Evolutionary conservation across 2,797 vertebrate species (phyloP), one percentile per base, ranked within the genome.

Genomic region (Xenopus petersii): DNA sequence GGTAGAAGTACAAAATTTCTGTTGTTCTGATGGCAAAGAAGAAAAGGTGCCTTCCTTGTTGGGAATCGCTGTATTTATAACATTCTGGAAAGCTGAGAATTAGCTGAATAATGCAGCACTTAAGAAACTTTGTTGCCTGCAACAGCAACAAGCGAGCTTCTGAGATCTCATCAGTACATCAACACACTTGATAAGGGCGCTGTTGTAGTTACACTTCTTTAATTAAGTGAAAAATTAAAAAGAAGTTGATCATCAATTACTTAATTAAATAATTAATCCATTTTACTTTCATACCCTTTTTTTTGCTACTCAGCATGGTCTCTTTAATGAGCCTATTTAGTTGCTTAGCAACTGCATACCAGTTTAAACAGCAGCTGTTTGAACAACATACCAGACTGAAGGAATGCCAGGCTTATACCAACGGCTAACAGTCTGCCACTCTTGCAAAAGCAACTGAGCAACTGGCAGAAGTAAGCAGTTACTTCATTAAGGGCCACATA

Each of bases 191-290:
- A 83, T 81, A 84, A 87, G 87, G 89, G 85, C 82, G 81, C 81
- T 80, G 84, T 87, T 88, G 89, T 85, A 83, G 84, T 89, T 86
- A 88, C 89, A 87, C 89, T 89, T 89, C 87, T 83, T 87, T 83
- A 89, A 92, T 92, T 89, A 90, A 90, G 88, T 89, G 88, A 89
- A 89, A 90, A 89, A 91, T 92, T 91, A 90, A 90, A 88, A 89
- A 90, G 85, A 87, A 91, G 87, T 90, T 91, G 89, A 89, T 91
- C 88, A 88, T 88, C 91, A 92, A 88, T 91, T 91, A 91, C 84
- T 87, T 91, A 89, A 89, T 91, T 89, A 90, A 90, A 89, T 87
- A 89, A 89, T 86, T 87, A 88, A 85, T 84, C 85, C 83, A 81
- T 84, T 87, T 90, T 85, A 82, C 86, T 89, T 89, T 89, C 86